phyloP scores from a whole-genome alignment of 35 echinoderm and acorn worm genomes.

The Anneissia japonica region DNA sequence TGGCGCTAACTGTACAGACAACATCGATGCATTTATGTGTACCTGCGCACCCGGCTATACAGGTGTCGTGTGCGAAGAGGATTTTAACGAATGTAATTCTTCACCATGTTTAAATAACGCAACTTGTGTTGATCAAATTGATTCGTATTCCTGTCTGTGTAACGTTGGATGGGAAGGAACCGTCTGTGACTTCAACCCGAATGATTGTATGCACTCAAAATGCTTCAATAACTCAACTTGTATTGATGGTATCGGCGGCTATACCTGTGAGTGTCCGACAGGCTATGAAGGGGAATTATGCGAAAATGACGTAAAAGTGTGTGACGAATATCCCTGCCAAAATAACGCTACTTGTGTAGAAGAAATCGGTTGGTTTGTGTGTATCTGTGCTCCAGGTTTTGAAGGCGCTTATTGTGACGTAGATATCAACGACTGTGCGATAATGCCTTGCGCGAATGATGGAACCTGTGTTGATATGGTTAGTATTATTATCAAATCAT shows the following conservation, averaged over 20 bases:
- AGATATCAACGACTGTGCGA: no score
- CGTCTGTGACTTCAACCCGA: neutral
- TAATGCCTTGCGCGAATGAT: no score
- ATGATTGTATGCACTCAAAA: neutral
- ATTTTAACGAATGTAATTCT: neutral
- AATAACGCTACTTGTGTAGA: no score
- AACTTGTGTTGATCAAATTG: slow-evolving; percentile 13
- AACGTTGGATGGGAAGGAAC: neutral
- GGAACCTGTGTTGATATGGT: no score
- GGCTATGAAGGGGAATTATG: no score
- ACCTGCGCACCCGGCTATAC: neutral
- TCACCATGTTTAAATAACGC: neutral
- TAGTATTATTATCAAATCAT: no score
- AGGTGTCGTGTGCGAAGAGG: neutral
- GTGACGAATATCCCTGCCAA: no score
- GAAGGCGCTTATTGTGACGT: no score
- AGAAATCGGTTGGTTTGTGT: no score
- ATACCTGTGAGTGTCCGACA: no score
- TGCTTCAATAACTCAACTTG: neutral
- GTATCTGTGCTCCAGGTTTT: no score
- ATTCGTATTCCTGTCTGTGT: neutral
- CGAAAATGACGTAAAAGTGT: no score
- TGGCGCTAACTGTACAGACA: neutral
- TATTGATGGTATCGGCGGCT: neutral
- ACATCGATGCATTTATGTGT: neutral